Percentiles rank a stretch among this genome's conserved stretches.
Evolutionary conservation across 2,113 vertebrate species (phyloP).

Genomic region (Cochlearius cochlearius): DNA sequence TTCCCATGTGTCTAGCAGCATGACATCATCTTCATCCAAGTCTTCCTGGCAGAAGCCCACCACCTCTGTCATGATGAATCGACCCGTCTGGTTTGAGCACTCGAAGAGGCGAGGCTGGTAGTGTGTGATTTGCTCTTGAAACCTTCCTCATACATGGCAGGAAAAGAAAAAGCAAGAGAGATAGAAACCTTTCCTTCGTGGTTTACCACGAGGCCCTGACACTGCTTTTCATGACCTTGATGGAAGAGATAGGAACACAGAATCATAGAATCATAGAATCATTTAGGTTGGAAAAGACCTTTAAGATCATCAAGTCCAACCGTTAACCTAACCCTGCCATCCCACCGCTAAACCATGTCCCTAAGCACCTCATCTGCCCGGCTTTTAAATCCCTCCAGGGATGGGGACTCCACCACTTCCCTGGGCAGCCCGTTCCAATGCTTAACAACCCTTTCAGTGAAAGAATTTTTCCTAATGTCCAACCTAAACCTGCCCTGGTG

Average conservation of each 20-base stretch:
- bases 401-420: no score
- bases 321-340: no score
- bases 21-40: conserved; percentile 90
- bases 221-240: neutral
- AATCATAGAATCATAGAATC: no score
- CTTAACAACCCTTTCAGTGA: no score
- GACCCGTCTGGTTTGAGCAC: conserved; percentile 89
- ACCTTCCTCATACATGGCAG: conserved; percentile 56
- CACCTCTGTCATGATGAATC: conserved; percentile 86
- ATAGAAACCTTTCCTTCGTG: neutral
- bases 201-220: neutral
- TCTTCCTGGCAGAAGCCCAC: conserved; percentile 83
- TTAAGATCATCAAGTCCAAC: no score
- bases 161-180: neutral
- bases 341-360: no score
- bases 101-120: conserved; percentile 87
- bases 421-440: no score
- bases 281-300: no score
- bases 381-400: no score
- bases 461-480: no score
- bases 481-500: no score
- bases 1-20: conserved; percentile 92
- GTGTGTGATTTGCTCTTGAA: conserved; percentile 72
- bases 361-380: no score
- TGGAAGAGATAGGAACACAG: neutral